Evolutionary conservation across 2,113 vertebrate species (phyloP).

Genomic region (Tauraco erythrolophus): DNA sequence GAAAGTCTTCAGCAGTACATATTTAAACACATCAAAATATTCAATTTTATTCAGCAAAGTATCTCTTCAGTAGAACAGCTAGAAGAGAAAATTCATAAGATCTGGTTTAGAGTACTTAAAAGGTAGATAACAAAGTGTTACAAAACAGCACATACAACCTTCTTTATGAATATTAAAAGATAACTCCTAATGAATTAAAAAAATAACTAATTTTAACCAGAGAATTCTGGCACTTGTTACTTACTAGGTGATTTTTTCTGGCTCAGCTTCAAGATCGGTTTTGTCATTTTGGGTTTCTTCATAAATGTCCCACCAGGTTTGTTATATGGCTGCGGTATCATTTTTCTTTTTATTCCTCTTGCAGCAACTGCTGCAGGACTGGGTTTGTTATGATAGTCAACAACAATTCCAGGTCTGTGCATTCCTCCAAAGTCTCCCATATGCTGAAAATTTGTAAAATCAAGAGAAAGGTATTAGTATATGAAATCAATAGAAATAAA

Average conservation of each 20-base stretch:
- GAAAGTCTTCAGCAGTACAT: neutral
- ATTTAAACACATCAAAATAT: neutral
- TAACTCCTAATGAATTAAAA: neutral
- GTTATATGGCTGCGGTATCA: conserved; percentile 80
- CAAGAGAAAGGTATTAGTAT: conserved; percentile 66
- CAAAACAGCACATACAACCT: neutral
- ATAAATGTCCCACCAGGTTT: conserved; percentile 79
- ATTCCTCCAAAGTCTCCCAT: conserved; percentile 84
- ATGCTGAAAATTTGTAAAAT: conserved; percentile 81
- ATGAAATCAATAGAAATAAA: conserved; percentile 18
- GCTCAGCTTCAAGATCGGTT: conserved; percentile 76
- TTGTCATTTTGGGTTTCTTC: conserved; percentile 86
- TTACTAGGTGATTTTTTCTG: conserved; percentile 81
- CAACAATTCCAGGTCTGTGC: conserved; percentile 82
- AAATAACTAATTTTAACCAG: neutral
- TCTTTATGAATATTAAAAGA: neutral
- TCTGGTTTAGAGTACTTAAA: neutral
- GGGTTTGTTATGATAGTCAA: conserved; percentile 83
- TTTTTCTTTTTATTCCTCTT: conserved; percentile 88
- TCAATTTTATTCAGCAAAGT: neutral
- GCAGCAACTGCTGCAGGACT: conserved; percentile 79
- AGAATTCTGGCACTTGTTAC: conserved; percentile 37
- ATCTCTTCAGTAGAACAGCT: neutral
- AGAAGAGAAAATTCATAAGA: neutral
- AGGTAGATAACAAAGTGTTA: neutral